Conservation (phyloP, 1,140 invertebrate genomes). For the Pteromalus puparum region DNA sequence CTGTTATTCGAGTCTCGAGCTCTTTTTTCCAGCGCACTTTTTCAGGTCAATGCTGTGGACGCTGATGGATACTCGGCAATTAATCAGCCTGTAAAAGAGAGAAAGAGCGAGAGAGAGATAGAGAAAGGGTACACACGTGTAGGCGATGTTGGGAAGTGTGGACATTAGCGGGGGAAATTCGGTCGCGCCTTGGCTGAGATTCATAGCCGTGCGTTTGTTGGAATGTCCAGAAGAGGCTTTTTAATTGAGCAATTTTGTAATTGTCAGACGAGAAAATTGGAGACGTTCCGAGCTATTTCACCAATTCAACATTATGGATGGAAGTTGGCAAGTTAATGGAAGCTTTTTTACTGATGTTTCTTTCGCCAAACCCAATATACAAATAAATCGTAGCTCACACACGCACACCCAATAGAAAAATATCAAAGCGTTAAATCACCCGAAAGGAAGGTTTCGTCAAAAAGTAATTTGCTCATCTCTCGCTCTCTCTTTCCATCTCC, state of each 20-base stretch:
- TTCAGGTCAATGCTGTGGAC: constrained; percentile 33
- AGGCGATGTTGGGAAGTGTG: not conserved
- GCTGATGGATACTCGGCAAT: constrained; percentile 48
- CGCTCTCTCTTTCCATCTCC: constrained; percentile 8
- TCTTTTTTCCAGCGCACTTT: constrained; percentile 36
- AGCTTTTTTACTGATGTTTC: too few species aligned
- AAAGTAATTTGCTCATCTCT: constrained; percentile 48
- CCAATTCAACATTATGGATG: too few species aligned
- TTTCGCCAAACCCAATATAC: too few species aligned
- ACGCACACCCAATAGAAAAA: constrained; percentile 40
- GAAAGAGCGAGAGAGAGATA: not conserved
- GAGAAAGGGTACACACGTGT: not conserved
- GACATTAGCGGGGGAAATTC: not conserved
- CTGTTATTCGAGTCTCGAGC: constrained; percentile 47
- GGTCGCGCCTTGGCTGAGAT: not conserved
- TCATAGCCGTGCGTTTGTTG: too few species aligned
- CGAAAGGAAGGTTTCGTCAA: constrained; percentile 48
- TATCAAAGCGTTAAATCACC: constrained; percentile 45
- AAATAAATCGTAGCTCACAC: too few species aligned
- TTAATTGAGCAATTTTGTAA: too few species aligned
- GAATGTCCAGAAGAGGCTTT: too few species aligned
- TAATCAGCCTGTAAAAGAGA: constrained; percentile 48
- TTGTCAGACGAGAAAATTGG: too few species aligned
- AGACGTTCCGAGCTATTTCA: too few species aligned
- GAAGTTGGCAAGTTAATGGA: too few species aligned